These are phyloP conservation scores for Athrips mouffetella DNA, from an alignment of 2,888 invertebrate genomes.

Conservation along the genomic window DNA sequence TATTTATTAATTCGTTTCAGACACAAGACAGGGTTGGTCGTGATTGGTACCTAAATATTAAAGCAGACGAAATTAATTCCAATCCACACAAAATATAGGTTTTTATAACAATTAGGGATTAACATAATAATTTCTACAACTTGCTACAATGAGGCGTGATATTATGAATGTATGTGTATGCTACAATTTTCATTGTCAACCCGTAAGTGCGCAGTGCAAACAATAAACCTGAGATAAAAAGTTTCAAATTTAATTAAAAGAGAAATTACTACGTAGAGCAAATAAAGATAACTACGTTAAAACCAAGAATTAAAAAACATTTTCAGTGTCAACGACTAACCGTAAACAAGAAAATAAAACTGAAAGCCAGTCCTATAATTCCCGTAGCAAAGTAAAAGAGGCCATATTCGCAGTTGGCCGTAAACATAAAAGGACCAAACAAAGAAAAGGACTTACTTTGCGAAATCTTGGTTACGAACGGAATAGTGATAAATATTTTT, in stretches of 20 bases:
- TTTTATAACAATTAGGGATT: no score
- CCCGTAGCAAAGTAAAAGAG: slow-evolving; percentile 15
- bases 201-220: no score
- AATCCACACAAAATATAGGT: no score
- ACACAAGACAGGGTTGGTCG: neutral
- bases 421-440: slow-evolving; percentile 20
- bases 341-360: slow-evolving; percentile 26
- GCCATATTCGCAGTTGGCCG: slow-evolving; percentile 10
- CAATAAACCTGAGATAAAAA: no score
- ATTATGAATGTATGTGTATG: no score
- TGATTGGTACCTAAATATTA: neutral
- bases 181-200: no score
- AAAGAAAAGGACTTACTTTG: slow-evolving; percentile 13
- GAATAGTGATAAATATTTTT: neutral
- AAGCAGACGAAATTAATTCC: neutral
- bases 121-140: no score
- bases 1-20: slow-evolving; percentile 2
- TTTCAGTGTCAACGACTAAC: neutral
- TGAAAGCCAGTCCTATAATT: slow-evolving; percentile 20
- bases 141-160: no score
- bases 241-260: no score
- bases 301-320: neutral
- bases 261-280: neutral
- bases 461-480: slow-evolving; percentile 5
- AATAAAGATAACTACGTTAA: neutral